Percentiles rank a stretch among this genome's conserved stretches.
These are phyloP conservation scores for Lucilia cuprina DNA, from an alignment of 1,140 invertebrate species.

Conservation along the genomic window DNA sequence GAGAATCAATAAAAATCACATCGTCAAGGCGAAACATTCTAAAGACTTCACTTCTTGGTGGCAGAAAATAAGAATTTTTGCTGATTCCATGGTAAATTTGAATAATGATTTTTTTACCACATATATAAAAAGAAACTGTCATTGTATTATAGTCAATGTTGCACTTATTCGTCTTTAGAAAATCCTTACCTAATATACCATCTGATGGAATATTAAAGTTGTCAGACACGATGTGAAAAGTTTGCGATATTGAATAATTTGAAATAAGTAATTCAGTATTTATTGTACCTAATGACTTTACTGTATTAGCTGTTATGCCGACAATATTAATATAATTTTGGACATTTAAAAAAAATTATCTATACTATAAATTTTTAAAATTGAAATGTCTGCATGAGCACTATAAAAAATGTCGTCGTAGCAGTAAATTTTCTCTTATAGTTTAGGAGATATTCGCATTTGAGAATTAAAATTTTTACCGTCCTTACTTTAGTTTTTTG, in stretches of 20 bases:
- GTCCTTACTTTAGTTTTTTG: too few relatives aligned
- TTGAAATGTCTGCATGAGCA: not conserved
- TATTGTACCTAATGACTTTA: not conserved
- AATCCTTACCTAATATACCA: constrained; percentile 36
- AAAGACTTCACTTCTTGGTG: constrained; percentile 29
- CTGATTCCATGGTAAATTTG: not conserved
- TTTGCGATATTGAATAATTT: not conserved
- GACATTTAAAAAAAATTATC: not conserved
- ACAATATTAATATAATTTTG: not conserved
- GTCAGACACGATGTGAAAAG: constrained; percentile 15
- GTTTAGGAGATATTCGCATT: too few relatives aligned
- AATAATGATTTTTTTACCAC: not conserved
- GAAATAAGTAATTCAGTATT: not conserved
- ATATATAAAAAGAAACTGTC: not conserved
- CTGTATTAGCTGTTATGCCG: not conserved
- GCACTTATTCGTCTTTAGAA: not conserved
- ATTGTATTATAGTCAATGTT: not conserved
- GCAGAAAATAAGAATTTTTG: not conserved
- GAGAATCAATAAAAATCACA: not conserved
- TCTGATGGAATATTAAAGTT: constrained; percentile 30
- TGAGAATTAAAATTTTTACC: too few relatives aligned
- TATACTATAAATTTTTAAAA: not conserved
- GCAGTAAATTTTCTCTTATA: too few relatives aligned
- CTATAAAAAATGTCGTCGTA: too few relatives aligned
- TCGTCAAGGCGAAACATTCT: not conserved